phyloP scores from a whole-genome alignment of 2,113 vertebrate genomes.

The Phyllostomus discolor region DNA sequence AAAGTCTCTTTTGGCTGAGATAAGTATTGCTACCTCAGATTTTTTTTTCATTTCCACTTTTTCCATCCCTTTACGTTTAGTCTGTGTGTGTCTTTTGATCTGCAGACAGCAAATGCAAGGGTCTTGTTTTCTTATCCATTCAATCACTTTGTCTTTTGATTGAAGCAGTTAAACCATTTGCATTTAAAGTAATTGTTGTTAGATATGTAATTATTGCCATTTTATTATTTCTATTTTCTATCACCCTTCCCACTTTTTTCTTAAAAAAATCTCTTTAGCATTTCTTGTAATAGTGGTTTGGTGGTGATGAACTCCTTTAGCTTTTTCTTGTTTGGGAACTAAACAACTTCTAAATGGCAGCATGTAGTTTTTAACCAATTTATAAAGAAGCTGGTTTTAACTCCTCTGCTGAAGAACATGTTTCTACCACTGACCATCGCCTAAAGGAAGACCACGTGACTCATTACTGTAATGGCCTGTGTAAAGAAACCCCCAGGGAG shows the following conservation, averaged over 20 bases:
- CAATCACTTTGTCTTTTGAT: neutral
- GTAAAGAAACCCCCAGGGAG: neutral
- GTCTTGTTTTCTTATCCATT: neutral
- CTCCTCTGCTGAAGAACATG: neutral
- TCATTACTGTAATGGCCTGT: slow-evolving; percentile 30
- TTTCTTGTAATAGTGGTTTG: neutral
- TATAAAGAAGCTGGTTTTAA: neutral
- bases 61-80: neutral
- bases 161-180: neutral
- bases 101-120: neutral
- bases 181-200: neutral
- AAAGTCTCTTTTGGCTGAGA: neutral
- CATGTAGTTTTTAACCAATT: neutral
- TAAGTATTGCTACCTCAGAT: neutral
- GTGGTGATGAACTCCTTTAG: neutral
- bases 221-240: neutral
- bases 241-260: neutral
- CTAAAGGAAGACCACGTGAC: neutral
- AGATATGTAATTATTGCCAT: neutral
- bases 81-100: neutral
- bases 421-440: slow-evolving; percentile 20
- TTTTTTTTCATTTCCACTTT: neutral
- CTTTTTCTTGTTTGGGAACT: neutral
- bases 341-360: neutral
- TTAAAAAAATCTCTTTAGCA: neutral